Evolutionary conservation across 2,888 invertebrate genomes (phyloP), one percentile per base, ranked within the genome.

Genomic region (Chrysomela aeneicollis): DNA sequence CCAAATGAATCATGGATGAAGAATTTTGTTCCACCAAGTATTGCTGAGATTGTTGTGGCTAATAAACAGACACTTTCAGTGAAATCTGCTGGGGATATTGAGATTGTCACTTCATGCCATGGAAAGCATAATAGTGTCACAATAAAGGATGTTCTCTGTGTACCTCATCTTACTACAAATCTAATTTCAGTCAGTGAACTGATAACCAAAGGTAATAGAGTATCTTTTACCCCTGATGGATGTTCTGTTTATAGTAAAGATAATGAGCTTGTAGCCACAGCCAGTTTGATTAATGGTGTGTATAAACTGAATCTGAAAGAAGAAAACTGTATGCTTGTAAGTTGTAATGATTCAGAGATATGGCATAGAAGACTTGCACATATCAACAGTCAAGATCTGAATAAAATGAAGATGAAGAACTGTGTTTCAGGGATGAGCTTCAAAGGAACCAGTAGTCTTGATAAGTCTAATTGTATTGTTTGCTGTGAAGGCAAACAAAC

Each of bases 401-500:
- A 35, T 10, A 35, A 35, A 10, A 35, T 10, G n/a, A n/a, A n/a
- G n/a, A n/a, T n/a, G n/a, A n/a, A n/a, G n/a, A 35, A 2, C 32
- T 9, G 10, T 9, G 10, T 35, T 6, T 35, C 2, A 10, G 5
- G 10, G 32, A 35, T 35, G 6, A 9, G 5, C 32, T 35, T 35
- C 1, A 35, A 35, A 9, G 10, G 32, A 9, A 10, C 5, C 1
- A 10, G 9, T 35, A 35, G 32, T 2, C 5, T 35, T 35, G 32
- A 10, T n/a, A n/a, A n/a, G n/a, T n/a, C n/a, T 15, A 46, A 59
- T 37, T 66, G 51, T 57, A 53, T 59, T 46, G 51, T 55, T 32
- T 69, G 73, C 54, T 70, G 58, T 72, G 72, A 76, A 54, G 75
- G 70, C 0, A 76, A 74, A 50, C 73, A 75, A 50, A 10, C 61